Conservation (phyloP, 2,113 vertebrate genomes). For the Corydoras maculifer region DNA sequence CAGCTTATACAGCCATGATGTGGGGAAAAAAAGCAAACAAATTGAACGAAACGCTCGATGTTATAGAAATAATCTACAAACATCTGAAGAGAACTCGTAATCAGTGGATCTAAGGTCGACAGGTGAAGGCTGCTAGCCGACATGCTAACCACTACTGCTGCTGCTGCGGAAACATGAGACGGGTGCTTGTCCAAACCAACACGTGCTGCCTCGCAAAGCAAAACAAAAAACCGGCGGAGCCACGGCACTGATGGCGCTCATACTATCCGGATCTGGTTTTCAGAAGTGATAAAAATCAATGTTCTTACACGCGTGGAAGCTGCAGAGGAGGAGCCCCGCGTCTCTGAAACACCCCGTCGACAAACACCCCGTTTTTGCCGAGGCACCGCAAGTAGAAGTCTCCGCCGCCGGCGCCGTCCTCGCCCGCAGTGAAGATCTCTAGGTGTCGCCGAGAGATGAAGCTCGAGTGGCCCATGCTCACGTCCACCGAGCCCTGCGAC, state of each 20-base stretch:
- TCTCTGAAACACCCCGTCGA: slow-evolving; percentile 88
- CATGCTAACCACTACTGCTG: slow-evolving; percentile 27
- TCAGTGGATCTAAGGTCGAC: background rate
- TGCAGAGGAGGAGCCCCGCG: slow-evolving; percentile 86
- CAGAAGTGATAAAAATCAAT: slow-evolving; percentile 12
- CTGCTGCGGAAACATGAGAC: slow-evolving; percentile 21
- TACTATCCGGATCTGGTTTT: background rate
- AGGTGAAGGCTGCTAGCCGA: slow-evolving; percentile 16
- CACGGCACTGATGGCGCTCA: background rate
- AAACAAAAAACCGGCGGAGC: slow-evolving; percentile 58
- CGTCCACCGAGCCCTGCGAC: slow-evolving; percentile 92
- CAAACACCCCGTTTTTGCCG: slow-evolving; percentile 94
- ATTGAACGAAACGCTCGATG: no score
- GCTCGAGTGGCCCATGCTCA: slow-evolving; percentile 96
- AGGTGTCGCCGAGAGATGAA: slow-evolving; percentile 92
- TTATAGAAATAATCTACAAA: no score
- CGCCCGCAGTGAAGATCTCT: slow-evolving; percentile 83
- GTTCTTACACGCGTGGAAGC: slow-evolving; percentile 87
- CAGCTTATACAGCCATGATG: background rate
- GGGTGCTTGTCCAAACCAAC: slow-evolving; percentile 46
- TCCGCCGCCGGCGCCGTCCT: slow-evolving; percentile 66
- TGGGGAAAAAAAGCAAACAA: background rate
- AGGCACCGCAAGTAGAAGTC: slow-evolving; percentile 90
- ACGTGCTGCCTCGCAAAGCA: slow-evolving; percentile 61
- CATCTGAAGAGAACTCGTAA: no score